Evolutionary conservation across 2,888 invertebrate genomes (phyloP).

Genomic region (Sminthurinus aureus): DNA sequence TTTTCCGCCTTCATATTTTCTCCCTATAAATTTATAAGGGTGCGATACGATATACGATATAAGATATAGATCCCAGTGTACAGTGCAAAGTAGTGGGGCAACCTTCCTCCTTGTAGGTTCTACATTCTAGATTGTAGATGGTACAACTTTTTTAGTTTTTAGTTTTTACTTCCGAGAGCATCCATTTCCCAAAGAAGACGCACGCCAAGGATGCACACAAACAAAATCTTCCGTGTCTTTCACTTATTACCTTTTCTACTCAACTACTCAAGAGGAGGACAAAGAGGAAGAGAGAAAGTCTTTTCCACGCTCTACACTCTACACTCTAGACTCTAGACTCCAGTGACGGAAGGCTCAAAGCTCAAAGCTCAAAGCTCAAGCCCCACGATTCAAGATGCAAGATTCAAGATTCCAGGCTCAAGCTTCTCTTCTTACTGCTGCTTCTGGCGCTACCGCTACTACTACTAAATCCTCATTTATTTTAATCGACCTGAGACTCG

Average conservation of each 20-base stretch:
- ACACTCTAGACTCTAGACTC: no score
- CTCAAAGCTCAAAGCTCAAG: no score
- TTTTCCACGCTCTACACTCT: background rate
- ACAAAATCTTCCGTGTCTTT: constrained; percentile 15
- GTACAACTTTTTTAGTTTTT: no score
- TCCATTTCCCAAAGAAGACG: background rate
- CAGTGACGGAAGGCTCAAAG: no score
- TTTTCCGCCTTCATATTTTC: no score
- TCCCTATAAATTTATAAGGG: background rate
- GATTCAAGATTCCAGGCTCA: no score
- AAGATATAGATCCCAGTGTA: no score
- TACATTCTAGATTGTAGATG: no score
- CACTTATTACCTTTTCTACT: constrained; percentile 30
- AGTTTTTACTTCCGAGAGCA: background rate
- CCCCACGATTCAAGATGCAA: no score
- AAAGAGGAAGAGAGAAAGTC: constrained; percentile 8
- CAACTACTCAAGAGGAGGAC: background rate
- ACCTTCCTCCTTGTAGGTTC: background rate
- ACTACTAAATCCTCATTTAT: constrained; percentile 40
- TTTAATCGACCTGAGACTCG: constrained; percentile 39
- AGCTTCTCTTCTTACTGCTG: no score
- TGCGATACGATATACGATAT: background rate
- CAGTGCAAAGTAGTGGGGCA: no score
- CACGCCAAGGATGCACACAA: background rate
- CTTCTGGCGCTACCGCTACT: background rate